These are phyloP conservation scores for Pteropus alecto DNA, from an alignment of 2,113 vertebrate genomes.

Conservation along the genomic window DNA sequence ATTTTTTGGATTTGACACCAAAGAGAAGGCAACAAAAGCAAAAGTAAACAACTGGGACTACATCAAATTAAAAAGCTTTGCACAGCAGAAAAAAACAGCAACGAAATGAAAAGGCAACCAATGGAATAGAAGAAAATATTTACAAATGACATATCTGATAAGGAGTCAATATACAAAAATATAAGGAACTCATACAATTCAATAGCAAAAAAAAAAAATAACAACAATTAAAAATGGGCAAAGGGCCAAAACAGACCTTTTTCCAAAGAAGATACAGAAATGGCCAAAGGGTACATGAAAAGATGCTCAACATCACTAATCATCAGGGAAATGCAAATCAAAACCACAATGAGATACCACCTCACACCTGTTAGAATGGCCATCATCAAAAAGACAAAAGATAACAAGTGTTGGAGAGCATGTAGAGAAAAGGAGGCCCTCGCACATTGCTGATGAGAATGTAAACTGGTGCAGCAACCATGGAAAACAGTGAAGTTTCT, in stretches of 20 bases:
- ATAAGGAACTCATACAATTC: background rate
- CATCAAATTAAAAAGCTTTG: background rate
- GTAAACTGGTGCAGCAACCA: background rate
- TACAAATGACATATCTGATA: background rate
- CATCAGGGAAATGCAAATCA: background rate
- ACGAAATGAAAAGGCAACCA: background rate
- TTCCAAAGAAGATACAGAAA: background rate
- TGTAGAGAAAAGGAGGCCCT: background rate
- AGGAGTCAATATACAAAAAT: background rate
- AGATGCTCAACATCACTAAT: background rate
- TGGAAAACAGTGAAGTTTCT: background rate
- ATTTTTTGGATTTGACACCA: background rate
- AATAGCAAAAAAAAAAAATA: background rate
- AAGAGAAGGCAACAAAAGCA: background rate
- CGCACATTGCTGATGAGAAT: background rate
- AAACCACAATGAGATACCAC: background rate
- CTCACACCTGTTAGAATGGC: background rate
- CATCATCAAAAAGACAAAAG: background rate
- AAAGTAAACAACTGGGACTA: background rate
- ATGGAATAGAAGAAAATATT: background rate
- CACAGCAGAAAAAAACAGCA: background rate
- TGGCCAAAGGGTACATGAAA: background rate
- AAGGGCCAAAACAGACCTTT: background rate
- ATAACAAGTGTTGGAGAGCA: background rate
- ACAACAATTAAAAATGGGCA: background rate